Evolutionary conservation across 37 sponge, comb jelly and placozoan genomes (phyloP), one percentile per base, ranked within the genome.

Genomic region (Ephydatia muelleri): DNA sequence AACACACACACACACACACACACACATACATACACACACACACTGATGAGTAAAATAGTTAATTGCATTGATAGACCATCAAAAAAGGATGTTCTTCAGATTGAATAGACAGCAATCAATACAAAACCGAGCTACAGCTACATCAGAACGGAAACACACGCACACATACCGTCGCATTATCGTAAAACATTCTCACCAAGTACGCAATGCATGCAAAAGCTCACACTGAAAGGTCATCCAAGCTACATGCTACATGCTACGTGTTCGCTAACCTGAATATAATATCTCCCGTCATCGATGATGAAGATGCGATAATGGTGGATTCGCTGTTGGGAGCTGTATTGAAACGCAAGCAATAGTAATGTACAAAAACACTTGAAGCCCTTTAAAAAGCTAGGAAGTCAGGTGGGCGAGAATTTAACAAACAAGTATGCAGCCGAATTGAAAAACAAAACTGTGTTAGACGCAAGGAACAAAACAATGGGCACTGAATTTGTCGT

Each of bases 241-340:
- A 33, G 29, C 34, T 38, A 78, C 38, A 64, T 64, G 28, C 43
- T 32, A 30, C n/a, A 78, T 78, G 5, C 4, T 49, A 73, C 67
- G 32, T 13, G 26, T 28, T 8, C 26, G 64, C 65, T 21, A 73
- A 95, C 93, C 91, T 90, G 84, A 23, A 92, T 75, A 78, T 78
- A 85, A 12, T 93, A 65, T 64, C 26, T 49, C 8, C 88, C 86
- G 14, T 88, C 84, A 5, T 92, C 96, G 80, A 80, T 79, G 27
- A 91, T 88, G 3, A 96, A 30, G n/a, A 96, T 93, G 11, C 97
- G 80, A 35, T 96, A 96, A 67, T 96, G 97, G 86, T 94, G 92
- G 27, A 96, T 92, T 21, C 91, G 75, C 36, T 86, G 65, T 75
- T 91, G 92, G 28, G 77, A 85, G 26, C 94, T 94, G 57, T 16